phyloP scores from a whole-genome alignment of 2,888 invertebrate species.

The Athalia rosae region DNA sequence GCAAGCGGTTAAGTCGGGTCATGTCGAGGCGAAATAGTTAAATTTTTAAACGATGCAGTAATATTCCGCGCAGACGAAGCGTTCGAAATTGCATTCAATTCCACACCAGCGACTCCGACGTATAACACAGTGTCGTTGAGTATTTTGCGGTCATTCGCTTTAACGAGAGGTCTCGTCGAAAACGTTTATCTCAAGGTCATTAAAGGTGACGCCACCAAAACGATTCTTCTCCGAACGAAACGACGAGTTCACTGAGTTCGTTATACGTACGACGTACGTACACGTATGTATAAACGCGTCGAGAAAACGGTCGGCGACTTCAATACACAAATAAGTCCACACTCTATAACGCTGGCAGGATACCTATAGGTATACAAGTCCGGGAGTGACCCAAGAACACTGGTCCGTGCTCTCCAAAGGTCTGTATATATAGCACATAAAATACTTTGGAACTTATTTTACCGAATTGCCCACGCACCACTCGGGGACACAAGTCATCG shows the following conservation, averaged over 20 bases:
- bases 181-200: conserved; percentile 10
- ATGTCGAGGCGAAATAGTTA: too few relatives aligned
- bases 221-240: neutral
- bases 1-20: too few relatives aligned
- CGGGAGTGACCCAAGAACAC: neutral
- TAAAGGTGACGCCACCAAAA: conserved; percentile 1
- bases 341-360: neutral
- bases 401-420: neutral
- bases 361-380: neutral
- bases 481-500: neutral
- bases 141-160: neutral
- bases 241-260: neutral
- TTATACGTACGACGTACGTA: too few relatives aligned
- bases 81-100: neutral
- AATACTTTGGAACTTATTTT: neutral
- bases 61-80: neutral
- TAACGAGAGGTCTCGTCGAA: conserved; percentile 1
- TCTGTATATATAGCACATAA: neutral
- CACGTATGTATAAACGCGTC: neutral
- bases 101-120: neutral
- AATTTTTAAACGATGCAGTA: neutral
- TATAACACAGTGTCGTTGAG: neutral
- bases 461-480: conserved; percentile 7
- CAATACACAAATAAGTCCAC: neutral
- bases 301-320: neutral